Evolutionary conservation across 2,113 vertebrate genomes (phyloP), one percentile per base, ranked within the genome.

Genomic region (Ornithorhynchus anatinus): DNA sequence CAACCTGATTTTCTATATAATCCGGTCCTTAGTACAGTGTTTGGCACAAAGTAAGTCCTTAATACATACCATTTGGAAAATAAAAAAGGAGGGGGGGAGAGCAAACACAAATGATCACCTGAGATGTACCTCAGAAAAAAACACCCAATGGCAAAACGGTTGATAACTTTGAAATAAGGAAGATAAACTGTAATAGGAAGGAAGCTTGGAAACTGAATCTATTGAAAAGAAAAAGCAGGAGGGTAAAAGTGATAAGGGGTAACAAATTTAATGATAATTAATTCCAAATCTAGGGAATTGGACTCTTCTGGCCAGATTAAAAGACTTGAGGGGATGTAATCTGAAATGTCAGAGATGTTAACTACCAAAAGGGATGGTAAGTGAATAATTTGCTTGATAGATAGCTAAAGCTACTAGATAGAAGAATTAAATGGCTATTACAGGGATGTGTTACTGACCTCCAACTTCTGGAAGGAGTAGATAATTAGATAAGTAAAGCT

Each of bases 401-500:
- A n/a, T n/a, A 81, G 76, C 80, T 12, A 61, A 78, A 89, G 88
- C 82, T 87, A 77, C 69, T 82, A 89, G 90, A 90, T 81, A 91
- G 90, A 91, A 85, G 85, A 87, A 94, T 93, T 92, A 94, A 93
- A 89, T 91, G 84, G 84, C 87, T 91, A 91, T 94, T 93, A 91
- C 90, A 88, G 86, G 87, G 88, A 81, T 84, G 89, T 54, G 62
- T 83, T 64, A 36, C 85, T 91, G 92, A 94, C 92, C 93, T 94
- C 88, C 90, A 91, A 79, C 84, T 72, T n/a, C 40, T 76, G 75
- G 71, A 92, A 86, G 87, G 88, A 90, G 86, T 72, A 89, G 83
- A 90, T 91, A 92, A 92, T 92, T 90, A 92, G 91, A 89, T 92
- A 93, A 94, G 91, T 91, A 91, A 92, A 92, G 91, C 90, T 91